phyloP scores from a whole-genome alignment of 1,140 invertebrate genomes.

The Heliconius hermathena region DNA sequence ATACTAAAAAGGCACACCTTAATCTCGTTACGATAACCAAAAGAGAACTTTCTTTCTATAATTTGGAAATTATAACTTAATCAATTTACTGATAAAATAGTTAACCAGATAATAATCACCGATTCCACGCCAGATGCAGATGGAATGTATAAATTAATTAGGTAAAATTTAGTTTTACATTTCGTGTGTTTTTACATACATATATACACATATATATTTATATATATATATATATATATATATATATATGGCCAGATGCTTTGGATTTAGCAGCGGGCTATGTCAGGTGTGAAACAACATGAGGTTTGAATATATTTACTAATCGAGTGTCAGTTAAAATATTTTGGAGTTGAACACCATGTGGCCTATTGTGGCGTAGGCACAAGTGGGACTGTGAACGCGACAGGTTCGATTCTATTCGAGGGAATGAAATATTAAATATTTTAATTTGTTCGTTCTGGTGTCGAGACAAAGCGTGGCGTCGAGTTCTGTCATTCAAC shows the following conservation, averaged over 20 bases:
- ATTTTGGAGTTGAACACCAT: neutral
- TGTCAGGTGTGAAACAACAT: neutral
- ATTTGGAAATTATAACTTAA: constrained; percentile 13
- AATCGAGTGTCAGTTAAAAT: constrained; percentile 1
- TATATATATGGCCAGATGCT: neutral
- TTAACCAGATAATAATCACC: neutral
- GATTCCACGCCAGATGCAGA: neutral
- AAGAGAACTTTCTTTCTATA: neutral
- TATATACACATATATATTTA: no score
- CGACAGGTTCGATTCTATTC: no score
- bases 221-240: neutral
- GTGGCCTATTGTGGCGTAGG: no score
- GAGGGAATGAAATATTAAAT: no score
- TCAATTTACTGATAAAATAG: neutral
- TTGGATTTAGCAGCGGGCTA: neutral
- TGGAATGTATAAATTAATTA: constrained; percentile 8
- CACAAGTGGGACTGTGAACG: no score
- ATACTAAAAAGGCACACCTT: neutral
- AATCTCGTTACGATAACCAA: neutral
- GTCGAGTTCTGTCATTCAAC: no score
- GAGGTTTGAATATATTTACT: constrained; percentile 1
- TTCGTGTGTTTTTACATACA: no score
- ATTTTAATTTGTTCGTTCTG: no score
- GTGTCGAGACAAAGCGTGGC: no score
- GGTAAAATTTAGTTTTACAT: neutral